These are phyloP conservation scores for Ptyas mucosa DNA, from an alignment of 2,113 vertebrate species.

Conservation along the genomic window DNA sequence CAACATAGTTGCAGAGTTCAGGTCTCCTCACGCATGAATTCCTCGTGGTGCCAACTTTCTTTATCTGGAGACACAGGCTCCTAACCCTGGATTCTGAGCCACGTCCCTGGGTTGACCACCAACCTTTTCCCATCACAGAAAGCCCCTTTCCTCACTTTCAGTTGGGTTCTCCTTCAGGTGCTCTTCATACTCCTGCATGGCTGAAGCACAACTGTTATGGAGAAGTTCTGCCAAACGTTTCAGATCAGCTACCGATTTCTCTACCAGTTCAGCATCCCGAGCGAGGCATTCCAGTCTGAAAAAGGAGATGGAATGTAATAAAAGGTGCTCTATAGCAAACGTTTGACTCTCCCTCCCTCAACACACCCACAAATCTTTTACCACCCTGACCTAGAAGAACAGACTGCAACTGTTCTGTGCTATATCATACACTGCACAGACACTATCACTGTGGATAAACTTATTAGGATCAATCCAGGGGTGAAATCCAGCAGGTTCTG, in stretches of 20 bases:
- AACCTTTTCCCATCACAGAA: not conserved
- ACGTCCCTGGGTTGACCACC: not conserved
- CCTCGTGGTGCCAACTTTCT: too few species aligned
- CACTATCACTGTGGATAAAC: too few species aligned
- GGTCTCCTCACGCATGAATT: not conserved
- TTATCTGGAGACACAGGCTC: not conserved
- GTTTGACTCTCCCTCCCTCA: not conserved
- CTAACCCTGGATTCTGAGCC: not conserved
- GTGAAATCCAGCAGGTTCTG: too few species aligned
- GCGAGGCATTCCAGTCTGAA: conserved; percentile 91
- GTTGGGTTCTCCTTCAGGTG: conserved; percentile 91
- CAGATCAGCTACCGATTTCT: conserved; percentile 94
- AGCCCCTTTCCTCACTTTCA: conserved; percentile 75
- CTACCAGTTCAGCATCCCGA: conserved; percentile 95
- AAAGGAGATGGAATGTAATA: not conserved
- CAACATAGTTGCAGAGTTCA: not conserved
- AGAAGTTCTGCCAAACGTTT: conserved; percentile 91
- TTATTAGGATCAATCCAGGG: too few species aligned
- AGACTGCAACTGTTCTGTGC: too few species aligned
- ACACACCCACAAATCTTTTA: not conserved
- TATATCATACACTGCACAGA: too few species aligned
- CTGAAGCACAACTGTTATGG: conserved; percentile 87
- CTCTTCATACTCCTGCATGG: conserved; percentile 94
- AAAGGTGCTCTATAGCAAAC: not conserved
- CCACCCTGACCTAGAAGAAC: too few species aligned